These are phyloP conservation scores for Choloepus didactylus DNA, from an alignment of 2,797 vertebrate species.

Conservation along the genomic window DNA sequence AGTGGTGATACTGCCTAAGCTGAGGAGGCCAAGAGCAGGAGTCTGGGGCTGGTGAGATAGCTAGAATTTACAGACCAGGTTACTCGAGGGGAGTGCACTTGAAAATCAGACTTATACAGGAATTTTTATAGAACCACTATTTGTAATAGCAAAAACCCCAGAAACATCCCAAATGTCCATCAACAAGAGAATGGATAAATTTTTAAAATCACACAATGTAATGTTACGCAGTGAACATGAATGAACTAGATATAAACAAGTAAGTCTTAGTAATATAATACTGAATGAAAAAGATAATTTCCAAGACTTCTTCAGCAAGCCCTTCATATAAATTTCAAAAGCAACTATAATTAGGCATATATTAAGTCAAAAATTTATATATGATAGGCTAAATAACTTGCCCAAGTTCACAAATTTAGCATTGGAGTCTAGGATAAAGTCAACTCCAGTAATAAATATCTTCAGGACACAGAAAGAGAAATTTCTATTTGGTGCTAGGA, in stretches of 20 bases:
- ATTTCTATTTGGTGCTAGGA: neutral
- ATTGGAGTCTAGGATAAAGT: conserved; percentile 1
- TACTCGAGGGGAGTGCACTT: neutral
- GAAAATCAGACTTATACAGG: neutral
- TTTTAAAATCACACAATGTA: neutral
- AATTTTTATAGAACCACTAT: conserved; percentile 19
- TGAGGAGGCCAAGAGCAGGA: neutral
- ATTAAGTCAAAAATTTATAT: neutral
- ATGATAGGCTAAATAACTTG: neutral
- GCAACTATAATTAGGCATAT: conserved; percentile 10
- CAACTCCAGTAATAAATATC: neutral
- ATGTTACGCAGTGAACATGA: neutral
- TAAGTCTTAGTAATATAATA: neutral
- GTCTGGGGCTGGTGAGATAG: neutral
- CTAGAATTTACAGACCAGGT: neutral
- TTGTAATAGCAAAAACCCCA: conserved; percentile 4
- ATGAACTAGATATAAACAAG: neutral
- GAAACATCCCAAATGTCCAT: conserved; percentile 1
- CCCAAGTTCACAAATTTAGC: conserved; percentile 10
- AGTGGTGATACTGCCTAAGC: neutral
- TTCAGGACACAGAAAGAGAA: neutral
- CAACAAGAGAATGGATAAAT: neutral
- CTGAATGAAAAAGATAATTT: conserved; percentile 37
- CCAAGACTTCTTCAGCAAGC: neutral
- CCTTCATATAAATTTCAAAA: conserved; percentile 39